A percentile compares a stretch with the other conserved stretches of the same genome.
These are phyloP conservation scores for Gephyroberyx darwinii DNA, from an alignment of 2,797 vertebrate genomes.

Conservation along the genomic window DNA sequence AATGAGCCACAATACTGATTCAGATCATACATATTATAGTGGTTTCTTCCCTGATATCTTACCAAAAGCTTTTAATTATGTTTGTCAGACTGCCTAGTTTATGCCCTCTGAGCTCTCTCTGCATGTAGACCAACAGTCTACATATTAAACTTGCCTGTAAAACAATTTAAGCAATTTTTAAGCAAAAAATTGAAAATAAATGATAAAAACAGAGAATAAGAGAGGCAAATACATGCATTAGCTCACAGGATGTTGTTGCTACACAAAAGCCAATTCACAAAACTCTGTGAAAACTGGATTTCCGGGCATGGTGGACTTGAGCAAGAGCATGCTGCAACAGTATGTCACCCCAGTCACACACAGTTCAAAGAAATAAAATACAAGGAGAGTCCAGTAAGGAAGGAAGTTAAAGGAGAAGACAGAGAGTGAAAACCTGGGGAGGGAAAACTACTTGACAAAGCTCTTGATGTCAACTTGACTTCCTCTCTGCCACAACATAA, in stretches of 20 bases:
- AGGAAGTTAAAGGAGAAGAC: slow-evolving; percentile 20
- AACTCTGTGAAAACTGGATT: slow-evolving; percentile 46
- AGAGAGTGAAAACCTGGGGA: background rate
- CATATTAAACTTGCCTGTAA: too few species aligned
- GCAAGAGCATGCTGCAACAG: slow-evolving; percentile 31
- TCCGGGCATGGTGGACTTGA: slow-evolving; percentile 33
- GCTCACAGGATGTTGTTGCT: slow-evolving; percentile 30
- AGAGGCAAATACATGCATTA: background rate
- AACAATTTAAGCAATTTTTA: too few species aligned
- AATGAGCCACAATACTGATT: too few species aligned
- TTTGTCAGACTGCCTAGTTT: background rate
- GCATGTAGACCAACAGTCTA: too few species aligned
- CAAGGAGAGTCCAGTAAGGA: background rate
- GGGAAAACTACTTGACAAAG: slow-evolving; percentile 13
- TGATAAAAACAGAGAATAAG: background rate
- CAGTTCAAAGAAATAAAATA: slow-evolving; percentile 16
- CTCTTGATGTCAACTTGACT: slow-evolving; percentile 23
- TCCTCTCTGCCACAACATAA: slow-evolving; percentile 27
- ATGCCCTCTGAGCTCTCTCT: background rate
- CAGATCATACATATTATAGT: background rate
- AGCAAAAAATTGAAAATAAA: too few species aligned
- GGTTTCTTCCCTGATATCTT: background rate
- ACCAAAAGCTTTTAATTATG: background rate
- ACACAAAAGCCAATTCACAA: slow-evolving; percentile 41
- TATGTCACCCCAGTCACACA: background rate